Percentiles rank a stretch among this genome's conserved stretches.
Conservation (phyloP, 2,888 invertebrate genomes). For the Sepioteuthis lessoniana region DNA sequence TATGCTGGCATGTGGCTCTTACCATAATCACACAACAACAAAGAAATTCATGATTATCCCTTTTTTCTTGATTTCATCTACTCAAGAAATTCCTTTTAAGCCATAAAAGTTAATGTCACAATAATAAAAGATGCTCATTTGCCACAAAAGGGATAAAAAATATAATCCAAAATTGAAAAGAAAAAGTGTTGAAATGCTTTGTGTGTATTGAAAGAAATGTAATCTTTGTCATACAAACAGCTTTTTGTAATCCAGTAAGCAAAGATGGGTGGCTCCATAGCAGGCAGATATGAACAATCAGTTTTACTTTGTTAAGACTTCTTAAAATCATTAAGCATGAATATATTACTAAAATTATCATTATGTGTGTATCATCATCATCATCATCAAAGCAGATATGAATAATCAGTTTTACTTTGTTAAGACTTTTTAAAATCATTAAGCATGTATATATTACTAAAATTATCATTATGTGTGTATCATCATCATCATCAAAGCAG, state of each 20-base stretch:
- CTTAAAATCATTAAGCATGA: too few relatives aligned
- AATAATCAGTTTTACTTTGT: too few relatives aligned
- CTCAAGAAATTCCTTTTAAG: not conserved
- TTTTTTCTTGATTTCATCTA: not conserved
- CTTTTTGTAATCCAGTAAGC: not conserved
- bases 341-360: too few relatives aligned
- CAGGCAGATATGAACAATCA: too few relatives aligned
- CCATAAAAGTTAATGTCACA: not conserved
- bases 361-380: too few relatives aligned
- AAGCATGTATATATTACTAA: too few relatives aligned
- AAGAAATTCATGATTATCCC: not conserved
- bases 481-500: too few relatives aligned
- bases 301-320: too few relatives aligned
- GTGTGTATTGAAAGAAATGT: not conserved
- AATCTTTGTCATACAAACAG: not conserved
- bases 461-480: too few relatives aligned
- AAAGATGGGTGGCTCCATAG: not conserved
- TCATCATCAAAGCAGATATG: too few relatives aligned
- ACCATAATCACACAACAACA: not conserved
- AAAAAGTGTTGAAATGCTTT: not conserved
- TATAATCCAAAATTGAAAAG: not conserved
- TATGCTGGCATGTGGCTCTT: not conserved
- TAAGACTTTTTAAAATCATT: too few relatives aligned
- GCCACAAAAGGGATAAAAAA: not conserved
- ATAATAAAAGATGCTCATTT: not conserved